Evolutionary conservation across 2,797 vertebrate species (phyloP).

Genomic region (Enteromius anoplus): DNA sequence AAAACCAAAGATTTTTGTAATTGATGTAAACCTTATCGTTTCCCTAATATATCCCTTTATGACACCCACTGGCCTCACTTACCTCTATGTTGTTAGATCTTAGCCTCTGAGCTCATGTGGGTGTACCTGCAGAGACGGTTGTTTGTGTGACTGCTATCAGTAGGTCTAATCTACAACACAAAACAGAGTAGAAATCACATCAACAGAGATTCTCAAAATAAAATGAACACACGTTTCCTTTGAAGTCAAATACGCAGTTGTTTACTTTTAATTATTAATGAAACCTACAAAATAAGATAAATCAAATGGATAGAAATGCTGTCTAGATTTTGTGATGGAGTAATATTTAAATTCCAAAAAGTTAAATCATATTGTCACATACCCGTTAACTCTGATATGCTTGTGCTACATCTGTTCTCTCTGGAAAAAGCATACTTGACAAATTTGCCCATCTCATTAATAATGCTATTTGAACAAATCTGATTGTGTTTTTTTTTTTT

Average conservation of each 20-base stretch:
- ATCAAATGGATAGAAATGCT: not conserved
- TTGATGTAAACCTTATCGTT: not conserved
- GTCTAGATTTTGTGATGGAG: not conserved
- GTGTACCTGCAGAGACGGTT: constrained; percentile 35
- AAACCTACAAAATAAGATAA: not conserved
- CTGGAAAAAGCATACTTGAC: not conserved
- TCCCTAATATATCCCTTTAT: not conserved
- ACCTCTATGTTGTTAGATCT: constrained; percentile 5
- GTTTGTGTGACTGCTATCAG: constrained; percentile 42
- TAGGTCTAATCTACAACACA: constrained; percentile 14
- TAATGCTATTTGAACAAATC: not conserved
- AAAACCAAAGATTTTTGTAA: not conserved
- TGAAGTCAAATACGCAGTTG: not conserved
- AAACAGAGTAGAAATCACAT: not conserved
- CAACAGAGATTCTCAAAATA: constrained; percentile 16
- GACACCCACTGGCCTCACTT: not conserved
- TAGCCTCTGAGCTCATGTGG: constrained; percentile 41
- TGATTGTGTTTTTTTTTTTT: not conserved
- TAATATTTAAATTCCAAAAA: not conserved
- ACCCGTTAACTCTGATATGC: not conserved
- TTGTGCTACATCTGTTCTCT: not conserved
- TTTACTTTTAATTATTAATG: not conserved
- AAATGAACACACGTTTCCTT: not conserved
- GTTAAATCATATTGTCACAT: not conserved
- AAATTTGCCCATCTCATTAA: not conserved